Evolutionary conservation across 2,888 invertebrate species (phyloP).

Genomic region (Acronicta aceris): DNA sequence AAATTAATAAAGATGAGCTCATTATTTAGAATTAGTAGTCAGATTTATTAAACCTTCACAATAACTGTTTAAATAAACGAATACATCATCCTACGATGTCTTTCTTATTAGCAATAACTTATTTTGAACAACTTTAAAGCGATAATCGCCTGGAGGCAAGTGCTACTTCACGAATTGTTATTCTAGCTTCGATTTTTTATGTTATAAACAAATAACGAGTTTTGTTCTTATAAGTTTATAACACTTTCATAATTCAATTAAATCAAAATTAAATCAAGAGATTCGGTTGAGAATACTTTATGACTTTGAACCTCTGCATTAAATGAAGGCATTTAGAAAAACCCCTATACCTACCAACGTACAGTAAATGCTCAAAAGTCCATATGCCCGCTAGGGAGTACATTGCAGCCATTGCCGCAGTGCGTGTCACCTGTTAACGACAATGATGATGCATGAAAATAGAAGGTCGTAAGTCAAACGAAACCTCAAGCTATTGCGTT

Average conservation of each 20-base stretch:
- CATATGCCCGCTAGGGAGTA: no score
- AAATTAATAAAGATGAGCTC: slow-evolving; percentile 45
- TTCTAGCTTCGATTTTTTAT: slow-evolving; percentile 22
- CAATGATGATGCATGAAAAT: no score
- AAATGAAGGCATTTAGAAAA: no score
- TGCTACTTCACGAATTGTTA: slow-evolving; percentile 23
- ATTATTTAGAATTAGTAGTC: slow-evolving; percentile 51
- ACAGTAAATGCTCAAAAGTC: no score
- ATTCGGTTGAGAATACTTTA: slow-evolving; percentile 15
- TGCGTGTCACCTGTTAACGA: no score
- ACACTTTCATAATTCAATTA: slow-evolving; percentile 15
- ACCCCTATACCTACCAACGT: no score
- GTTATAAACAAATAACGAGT: slow-evolving; percentile 25
- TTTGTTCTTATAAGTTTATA: slow-evolving; percentile 15
- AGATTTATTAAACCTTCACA: slow-evolving; percentile 44
- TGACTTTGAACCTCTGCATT: background rate
- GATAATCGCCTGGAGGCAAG: slow-evolving; percentile 28
- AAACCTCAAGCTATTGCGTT: no score
- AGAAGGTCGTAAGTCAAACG: no score
- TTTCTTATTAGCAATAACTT: slow-evolving; percentile 47
- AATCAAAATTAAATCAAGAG: slow-evolving; percentile 17
- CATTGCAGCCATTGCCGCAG: no score
- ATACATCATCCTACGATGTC: slow-evolving; percentile 40
- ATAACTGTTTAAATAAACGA: slow-evolving; percentile 24
- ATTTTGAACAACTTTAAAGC: slow-evolving; percentile 29